Base-by-base conservation (phyloP, 2,113 vertebrate genomes). In the Nothocercus nigrocapillus region DNA sequence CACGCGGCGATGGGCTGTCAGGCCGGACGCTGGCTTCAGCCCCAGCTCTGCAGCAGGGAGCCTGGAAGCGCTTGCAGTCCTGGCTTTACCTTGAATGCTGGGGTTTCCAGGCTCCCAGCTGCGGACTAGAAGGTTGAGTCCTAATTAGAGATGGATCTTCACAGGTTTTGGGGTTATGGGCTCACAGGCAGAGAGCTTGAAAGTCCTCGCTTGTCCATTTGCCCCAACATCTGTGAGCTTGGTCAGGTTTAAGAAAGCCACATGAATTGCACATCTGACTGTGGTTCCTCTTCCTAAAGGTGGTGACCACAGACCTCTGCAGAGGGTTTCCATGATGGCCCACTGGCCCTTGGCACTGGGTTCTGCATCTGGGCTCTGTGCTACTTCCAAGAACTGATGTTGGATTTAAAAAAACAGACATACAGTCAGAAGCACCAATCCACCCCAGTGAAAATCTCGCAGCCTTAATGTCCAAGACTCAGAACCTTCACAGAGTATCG, bases 1-100 rank as follows among this genome's bases (percentile, higher is more conserved):
- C 1, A 0, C 10, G 22, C 25, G 44, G 34, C 3, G 0, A 77
- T 32, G 36, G 47, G 78, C 40, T 68, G 5, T 6, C 0, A 0
- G 61, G 36, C 40, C 0, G 1, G 66, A 30, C 2, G 0, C 66
- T 62, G 74, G 7, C 66, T 86, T 25, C 69, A 59, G 70, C 76
- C 78, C 54, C 13, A 7, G 53, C 6, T 8, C 54, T 49, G 67
- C 51, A 18, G 9, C 8, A 4, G 42, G 27, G 18, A 90, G 47
- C 54, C 68, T 88, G 72, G 76, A 56, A 95, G 13, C 32, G 56
- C 62, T 25, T 30, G 51, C 25, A 3, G 3, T 32, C 47, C 24
- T 2, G 1, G 10, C 5, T 85, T 93, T 34, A 19, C 17, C 59
- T 34, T 15, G 17, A 76, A 91, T 79, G 27, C 75, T 36, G 69